These are phyloP conservation scores for Drosophila kurseongensis DNA, from an alignment of 1,140 invertebrate species.

Conservation along the genomic window DNA sequence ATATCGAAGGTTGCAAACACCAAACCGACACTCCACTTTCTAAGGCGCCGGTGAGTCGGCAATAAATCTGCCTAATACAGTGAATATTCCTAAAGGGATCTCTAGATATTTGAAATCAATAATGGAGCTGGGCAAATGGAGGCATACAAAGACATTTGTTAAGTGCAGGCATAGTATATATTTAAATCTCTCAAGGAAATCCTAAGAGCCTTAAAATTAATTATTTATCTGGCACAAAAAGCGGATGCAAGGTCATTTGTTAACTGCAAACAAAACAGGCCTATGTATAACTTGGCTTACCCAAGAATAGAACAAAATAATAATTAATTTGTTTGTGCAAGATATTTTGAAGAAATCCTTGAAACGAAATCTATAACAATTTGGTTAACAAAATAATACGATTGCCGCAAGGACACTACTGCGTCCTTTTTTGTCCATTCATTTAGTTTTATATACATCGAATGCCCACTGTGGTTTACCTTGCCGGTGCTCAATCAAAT, in stretches of 20 bases:
- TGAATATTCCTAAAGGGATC: background rate
- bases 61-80: constrained; percentile 41
- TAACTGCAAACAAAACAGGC: background rate
- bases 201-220: background rate
- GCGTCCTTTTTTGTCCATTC: no score
- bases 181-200: background rate
- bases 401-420: no score
- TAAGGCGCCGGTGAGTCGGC: constrained; percentile 39
- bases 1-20: constrained; percentile 36
- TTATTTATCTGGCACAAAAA: background rate
- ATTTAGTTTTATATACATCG: no score
- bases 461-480: constrained; percentile 23
- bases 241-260: background rate
- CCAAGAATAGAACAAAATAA: no score
- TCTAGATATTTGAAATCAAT: background rate
- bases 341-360: no score
- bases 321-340: no score
- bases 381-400: no score
- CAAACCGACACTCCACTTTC: constrained; percentile 27
- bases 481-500: constrained; percentile 39
- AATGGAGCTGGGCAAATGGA: background rate
- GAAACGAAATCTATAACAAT: no score
- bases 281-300: no score
- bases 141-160: background rate
- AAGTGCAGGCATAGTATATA: background rate